Conservation (phyloP, 2,113 vertebrate genomes). For the Aramus guarauna region DNA sequence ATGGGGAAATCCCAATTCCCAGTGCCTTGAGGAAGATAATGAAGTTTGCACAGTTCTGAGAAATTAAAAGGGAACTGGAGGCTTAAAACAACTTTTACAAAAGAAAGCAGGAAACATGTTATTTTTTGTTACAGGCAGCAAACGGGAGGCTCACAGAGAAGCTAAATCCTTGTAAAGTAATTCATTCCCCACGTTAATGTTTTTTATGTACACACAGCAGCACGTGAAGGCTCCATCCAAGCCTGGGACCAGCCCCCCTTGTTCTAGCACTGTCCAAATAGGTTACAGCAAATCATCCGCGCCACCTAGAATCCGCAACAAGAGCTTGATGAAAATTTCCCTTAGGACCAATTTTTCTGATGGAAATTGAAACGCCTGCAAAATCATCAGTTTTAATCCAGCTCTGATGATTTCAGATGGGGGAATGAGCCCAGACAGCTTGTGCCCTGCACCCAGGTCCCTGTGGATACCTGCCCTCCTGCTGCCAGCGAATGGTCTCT, state of each 20-base stretch:
- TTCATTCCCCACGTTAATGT: neutral
- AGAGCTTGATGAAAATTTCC: neutral
- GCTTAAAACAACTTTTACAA: neutral
- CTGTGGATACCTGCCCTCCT: neutral
- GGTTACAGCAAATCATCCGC: neutral
- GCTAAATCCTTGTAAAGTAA: neutral
- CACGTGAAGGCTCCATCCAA: neutral
- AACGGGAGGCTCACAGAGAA: rapidly evolving
- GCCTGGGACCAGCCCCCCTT: neutral
- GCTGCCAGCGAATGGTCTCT: neutral
- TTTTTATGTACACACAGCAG: neutral
- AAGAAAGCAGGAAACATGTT: neutral
- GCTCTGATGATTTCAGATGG: neutral
- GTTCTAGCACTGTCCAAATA: neutral
- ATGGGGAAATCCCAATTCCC: neutral
- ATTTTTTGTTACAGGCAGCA: neutral
- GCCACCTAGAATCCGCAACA: neutral
- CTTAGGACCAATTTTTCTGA: neutral
- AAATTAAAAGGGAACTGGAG: neutral
- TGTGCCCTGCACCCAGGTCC: neutral
- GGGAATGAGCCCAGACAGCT: neutral
- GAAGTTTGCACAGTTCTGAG: neutral
- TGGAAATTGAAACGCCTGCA: neutral
- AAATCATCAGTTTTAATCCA: neutral
- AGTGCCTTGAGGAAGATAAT: neutral